These are phyloP conservation scores for Cyprinella venusta DNA, from an alignment of 2,797 vertebrate genomes.

Conservation along the genomic window DNA sequence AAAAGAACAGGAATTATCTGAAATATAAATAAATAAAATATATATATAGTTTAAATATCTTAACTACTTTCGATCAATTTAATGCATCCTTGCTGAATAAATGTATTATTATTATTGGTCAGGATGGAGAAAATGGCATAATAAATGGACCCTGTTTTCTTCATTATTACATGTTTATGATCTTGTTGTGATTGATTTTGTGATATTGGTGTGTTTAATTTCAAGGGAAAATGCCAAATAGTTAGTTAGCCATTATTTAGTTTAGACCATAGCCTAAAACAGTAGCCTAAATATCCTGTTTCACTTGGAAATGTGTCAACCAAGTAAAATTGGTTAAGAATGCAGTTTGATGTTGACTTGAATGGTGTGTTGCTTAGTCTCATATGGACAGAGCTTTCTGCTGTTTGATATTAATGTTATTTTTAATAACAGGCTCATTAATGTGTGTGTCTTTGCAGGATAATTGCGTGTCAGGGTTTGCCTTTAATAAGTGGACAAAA, in stretches of 20 bases:
- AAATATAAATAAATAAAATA: neutral
- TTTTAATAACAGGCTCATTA: neutral
- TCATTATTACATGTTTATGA: neutral
- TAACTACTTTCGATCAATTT: neutral
- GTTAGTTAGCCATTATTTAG: neutral
- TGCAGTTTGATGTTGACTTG: neutral
- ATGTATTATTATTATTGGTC: too few relatives aligned
- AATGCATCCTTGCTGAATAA: too few relatives aligned
- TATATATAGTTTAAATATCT: neutral
- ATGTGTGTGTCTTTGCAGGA: slow-evolving; percentile 74
- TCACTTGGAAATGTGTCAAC: neutral
- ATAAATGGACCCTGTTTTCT: neutral
- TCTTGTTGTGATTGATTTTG: neutral
- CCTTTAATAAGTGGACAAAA: slow-evolving; percentile 96
- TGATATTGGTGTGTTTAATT: neutral
- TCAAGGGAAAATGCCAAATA: neutral
- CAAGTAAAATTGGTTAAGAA: neutral
- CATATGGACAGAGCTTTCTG: neutral
- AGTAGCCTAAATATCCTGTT: neutral
- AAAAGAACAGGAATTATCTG: neutral
- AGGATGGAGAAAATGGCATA: neutral
- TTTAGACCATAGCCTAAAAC: neutral
- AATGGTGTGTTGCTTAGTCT: neutral
- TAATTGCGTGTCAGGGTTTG: slow-evolving; percentile 94
- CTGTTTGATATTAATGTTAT: neutral